A percentile compares a stretch with the other conserved stretches of the same genome.
Conservation (phyloP, 1,140 invertebrate genomes). For the Periplaneta americana region DNA sequence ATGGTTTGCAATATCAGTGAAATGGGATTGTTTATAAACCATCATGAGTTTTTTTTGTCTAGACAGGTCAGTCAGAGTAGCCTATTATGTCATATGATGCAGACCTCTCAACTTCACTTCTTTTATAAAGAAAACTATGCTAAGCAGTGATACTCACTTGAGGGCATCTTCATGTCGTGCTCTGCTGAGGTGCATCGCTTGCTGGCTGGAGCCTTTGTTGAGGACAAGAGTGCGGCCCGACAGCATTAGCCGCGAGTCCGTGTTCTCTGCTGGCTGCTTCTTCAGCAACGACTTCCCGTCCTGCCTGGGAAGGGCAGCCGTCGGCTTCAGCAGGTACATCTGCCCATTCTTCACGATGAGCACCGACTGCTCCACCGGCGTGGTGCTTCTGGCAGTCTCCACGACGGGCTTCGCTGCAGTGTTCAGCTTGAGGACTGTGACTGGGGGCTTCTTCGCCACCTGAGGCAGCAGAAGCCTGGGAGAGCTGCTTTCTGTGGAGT, state of each 20-base stretch:
- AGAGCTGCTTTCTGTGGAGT: too few species aligned
- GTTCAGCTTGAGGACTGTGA: background rate
- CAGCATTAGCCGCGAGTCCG: background rate
- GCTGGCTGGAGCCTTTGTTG: background rate
- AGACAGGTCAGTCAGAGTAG: too few species aligned
- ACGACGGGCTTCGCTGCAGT: background rate
- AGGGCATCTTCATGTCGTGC: background rate
- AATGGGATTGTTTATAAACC: too few species aligned
- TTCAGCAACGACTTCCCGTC: background rate
- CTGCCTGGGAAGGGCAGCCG: background rate
- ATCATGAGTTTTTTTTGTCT: too few species aligned
- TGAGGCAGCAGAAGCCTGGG: too few species aligned
- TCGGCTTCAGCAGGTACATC: background rate
- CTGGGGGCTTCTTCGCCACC: too few species aligned
- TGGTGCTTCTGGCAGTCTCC: background rate
- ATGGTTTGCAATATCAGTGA: too few species aligned
- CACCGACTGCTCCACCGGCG: background rate
- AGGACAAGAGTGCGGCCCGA: background rate
- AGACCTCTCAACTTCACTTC: too few species aligned
- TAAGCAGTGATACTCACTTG: constrained; percentile 7
- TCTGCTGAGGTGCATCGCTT: background rate
- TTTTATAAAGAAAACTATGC: too few species aligned
- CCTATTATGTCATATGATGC: too few species aligned
- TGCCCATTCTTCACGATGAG: background rate
- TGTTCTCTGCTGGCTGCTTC: background rate